Base-by-base conservation (phyloP, 1,140 invertebrate species). In the Vollenhovia emeryi region DNA sequence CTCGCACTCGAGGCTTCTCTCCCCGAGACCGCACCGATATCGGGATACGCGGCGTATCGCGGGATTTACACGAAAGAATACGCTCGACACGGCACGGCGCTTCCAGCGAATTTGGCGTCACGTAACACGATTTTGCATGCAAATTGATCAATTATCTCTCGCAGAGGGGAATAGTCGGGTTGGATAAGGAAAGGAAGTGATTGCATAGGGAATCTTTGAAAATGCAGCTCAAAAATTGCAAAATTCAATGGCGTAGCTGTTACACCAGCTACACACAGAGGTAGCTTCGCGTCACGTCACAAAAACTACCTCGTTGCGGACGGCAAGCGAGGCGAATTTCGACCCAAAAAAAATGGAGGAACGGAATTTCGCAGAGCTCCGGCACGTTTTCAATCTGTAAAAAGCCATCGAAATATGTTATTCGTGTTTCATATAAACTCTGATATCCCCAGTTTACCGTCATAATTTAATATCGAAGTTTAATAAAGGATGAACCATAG, bases 401-500 rank as follows among this genome's bases (percentile, higher is more conserved):
- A 50, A 50, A 36, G 2, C n/a, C 13, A 27, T 18, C 9, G 33
- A 79, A n/a, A 69, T 43, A 45, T 43, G 6, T n/a, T 60, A 69
- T 79, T 40, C 3, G 30, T 52, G 45, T 40, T 50, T 52, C 24
- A 40, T 30, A 21, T 74, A 62, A 43, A 60, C 33, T 36, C 36
- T 50, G 33, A 52, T 79, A 68, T 50, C 60, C 30, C 21, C n/a
- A 55, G 13, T 79, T 79, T 69, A 68, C 24, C 21, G 62, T 55
- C 45, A 43, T 52, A 68, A 79, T 68, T 79, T 68, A 52, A 79
- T 79, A 79, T 69, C 50, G 33, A 79, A 79, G 66, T 79, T 68
- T 79, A 79, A 79, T 79, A 79, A 79, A 79, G 76, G 62, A 69
- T 79, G 15, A 69, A 40, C 43, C 40, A 40, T 52, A 69, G 76